Percentiles rank a stretch among this genome's conserved stretches.
These are phyloP conservation scores for Stigmatopora argus DNA, from an alignment of 2,113 vertebrate genomes.

Conservation along the genomic window DNA sequence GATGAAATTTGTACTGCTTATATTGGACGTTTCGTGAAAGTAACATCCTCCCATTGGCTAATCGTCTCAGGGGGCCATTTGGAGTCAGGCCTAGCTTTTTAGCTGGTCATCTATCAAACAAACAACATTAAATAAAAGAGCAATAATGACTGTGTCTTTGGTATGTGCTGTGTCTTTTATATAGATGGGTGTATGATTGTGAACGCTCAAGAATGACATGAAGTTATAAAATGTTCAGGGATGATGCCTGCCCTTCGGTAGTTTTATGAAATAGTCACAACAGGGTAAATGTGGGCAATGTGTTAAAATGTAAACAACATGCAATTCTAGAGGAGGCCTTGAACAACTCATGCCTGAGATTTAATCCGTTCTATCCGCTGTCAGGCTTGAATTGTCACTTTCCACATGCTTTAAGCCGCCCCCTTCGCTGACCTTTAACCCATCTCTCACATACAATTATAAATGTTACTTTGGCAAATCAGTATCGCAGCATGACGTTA, in stretches of 20 bases:
- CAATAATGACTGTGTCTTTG: no score
- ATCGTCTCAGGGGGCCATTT: no score
- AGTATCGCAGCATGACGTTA: not conserved
- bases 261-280: not conserved
- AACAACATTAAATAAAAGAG: no score
- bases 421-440: constrained; percentile 3
- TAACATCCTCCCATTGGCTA: no score
- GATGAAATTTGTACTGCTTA: no score
- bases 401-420: not conserved
- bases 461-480: not conserved
- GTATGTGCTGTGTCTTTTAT: not conserved
- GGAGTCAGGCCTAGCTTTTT: no score
- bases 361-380: constrained; percentile 1
- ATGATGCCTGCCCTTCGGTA: not conserved
- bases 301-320: constrained; percentile 3
- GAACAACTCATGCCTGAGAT: not conserved
- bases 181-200: not conserved
- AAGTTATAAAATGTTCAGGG: not conserved
- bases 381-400: constrained; percentile 5
- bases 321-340: not conserved
- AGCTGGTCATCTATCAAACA: no score
- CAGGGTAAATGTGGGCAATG: not conserved
- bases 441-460: not conserved
- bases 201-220: no score
- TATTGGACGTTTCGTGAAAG: no score